Conservation (phyloP, 1,140 invertebrate genomes). For the Doryteuthis pealeii region DNA sequence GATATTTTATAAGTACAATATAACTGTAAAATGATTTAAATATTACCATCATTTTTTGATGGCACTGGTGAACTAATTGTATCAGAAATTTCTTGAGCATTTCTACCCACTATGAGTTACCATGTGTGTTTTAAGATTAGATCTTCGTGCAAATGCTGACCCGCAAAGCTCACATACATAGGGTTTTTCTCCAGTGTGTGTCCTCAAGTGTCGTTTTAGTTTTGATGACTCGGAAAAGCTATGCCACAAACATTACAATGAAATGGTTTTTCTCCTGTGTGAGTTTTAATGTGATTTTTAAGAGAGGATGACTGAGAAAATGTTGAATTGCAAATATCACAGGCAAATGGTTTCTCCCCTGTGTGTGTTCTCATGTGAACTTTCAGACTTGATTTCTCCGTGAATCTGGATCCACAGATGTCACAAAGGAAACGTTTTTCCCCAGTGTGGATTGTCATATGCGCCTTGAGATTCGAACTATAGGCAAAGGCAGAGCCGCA, state of each 20-base stretch:
- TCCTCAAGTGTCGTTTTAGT: constrained; percentile 17
- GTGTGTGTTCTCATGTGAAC: too few relatives aligned
- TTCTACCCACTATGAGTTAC: constrained; percentile 15
- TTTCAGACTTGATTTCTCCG: too few relatives aligned
- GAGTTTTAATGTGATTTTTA: constrained; percentile 73
- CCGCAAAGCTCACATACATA: constrained; percentile 24
- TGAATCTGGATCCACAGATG: constrained; percentile 84
- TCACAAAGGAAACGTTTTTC: constrained; percentile 87
- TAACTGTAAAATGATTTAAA: too few relatives aligned
- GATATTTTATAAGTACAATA: too few relatives aligned
- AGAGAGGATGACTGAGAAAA: too few relatives aligned
- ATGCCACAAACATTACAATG: constrained; percentile 78
- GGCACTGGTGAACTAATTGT: too few relatives aligned
- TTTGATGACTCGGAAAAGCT: constrained; percentile 14
- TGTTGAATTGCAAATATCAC: too few relatives aligned
- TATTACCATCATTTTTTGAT: too few relatives aligned
- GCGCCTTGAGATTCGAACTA: constrained; percentile 88
- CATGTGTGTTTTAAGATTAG: constrained; percentile 14
- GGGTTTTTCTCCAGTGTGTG: constrained; percentile 25
- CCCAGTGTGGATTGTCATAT: constrained; percentile 87
- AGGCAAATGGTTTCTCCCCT: too few relatives aligned
- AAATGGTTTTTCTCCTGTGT: too few relatives aligned
- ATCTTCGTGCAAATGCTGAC: constrained; percentile 13
- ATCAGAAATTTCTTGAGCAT: too few relatives aligned
- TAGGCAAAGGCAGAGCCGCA: constrained; percentile 86